Evolutionary conservation across 2,888 invertebrate species (phyloP).

Genomic region (Caradrina clavipalpis): DNA sequence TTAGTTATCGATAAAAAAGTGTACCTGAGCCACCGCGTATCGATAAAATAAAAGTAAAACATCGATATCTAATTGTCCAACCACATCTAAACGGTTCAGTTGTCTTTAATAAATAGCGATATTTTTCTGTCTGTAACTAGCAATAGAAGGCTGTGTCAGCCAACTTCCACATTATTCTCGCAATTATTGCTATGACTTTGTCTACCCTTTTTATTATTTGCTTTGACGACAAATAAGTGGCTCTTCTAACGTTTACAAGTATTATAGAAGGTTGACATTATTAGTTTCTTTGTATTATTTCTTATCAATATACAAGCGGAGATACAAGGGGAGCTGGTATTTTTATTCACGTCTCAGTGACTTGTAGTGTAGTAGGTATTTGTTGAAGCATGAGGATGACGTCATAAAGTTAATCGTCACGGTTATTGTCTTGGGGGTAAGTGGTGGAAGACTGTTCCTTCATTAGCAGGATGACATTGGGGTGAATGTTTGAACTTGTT

Average conservation of each 20-base stretch:
- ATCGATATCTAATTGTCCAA: slow-evolving; percentile 63
- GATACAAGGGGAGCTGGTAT: slow-evolving; percentile 23
- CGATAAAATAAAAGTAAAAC: slow-evolving; percentile 33
- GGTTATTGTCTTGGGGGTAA: slow-evolving; percentile 29
- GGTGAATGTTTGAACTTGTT: slow-evolving; percentile 10
- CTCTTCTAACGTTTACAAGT: slow-evolving; percentile 60
- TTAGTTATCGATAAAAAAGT: slow-evolving; percentile 29
- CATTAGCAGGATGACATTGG: slow-evolving; percentile 14
- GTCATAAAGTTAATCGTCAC: slow-evolving; percentile 36
- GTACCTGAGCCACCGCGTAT: not conserved
- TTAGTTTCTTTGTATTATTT: slow-evolving; percentile 60
- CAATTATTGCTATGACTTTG: slow-evolving; percentile 75
- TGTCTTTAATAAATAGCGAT: slow-evolving; percentile 81
- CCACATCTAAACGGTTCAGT: slow-evolving; percentile 69
- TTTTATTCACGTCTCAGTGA: slow-evolving; percentile 22
- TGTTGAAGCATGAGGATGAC: slow-evolving; percentile 18
- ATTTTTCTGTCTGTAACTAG: slow-evolving; percentile 73
- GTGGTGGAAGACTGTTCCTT: slow-evolving; percentile 11
- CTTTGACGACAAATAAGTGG: slow-evolving; percentile 69
- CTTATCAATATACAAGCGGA: slow-evolving; percentile 50
- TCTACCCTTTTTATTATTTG: slow-evolving; percentile 69
- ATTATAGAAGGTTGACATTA: slow-evolving; percentile 60
- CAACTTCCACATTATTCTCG: slow-evolving; percentile 75
- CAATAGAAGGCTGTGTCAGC: slow-evolving; percentile 71
- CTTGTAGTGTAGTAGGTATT: slow-evolving; percentile 18